Evolutionary conservation across 2,113 vertebrate genomes (phyloP), one percentile per base, ranked within the genome.

Genomic region (Cottus gobio): DNA sequence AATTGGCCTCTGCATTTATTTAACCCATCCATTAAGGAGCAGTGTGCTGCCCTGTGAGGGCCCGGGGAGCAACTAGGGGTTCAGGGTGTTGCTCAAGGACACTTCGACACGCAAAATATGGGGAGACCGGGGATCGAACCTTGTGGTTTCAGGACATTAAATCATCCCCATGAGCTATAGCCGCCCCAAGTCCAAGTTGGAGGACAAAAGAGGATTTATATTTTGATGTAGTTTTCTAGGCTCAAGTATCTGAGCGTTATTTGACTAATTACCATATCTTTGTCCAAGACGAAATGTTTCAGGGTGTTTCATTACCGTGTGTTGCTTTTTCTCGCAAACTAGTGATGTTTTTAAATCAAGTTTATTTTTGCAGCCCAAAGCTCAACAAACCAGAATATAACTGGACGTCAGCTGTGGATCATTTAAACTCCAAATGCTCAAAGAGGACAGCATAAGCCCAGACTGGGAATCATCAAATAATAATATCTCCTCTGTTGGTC

Each of bases 401-500:
- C 24, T 65, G 16, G 15, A 31, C 20, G n/a, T 68, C 18, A n/a
- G 31, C 42, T 61, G n/a, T 50, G 42, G 42, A 54, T 54, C 34
- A 61, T 46, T 50, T 37, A 9, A 16, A 46, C 30, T 6, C 2
- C 7, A 50, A 67, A 75, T 26, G 44, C 42, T 68, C 10, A 50
- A 60, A 58, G 28, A 73, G 16, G 12, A 4, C 50, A 10, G 28
- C 24, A 30, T 44, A 56, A 42, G 22, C n/a, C 24, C 6, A 22
- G 18, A 44, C 26, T 4, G 16, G 7, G 12, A 80, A 70, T 54
- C 16, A 57, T 68, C 7, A 68, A 72, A 64, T 70, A 28, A 72
- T 58, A 79, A 75, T 76, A 67, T 20, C 2, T 61, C 20, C 18
- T 60, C 34, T 64, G 44, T 60, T 28, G 46, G 66, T 68, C 37